A percentile compares a stretch with the other conserved stretches of the same genome.
Evolutionary conservation across 2,888 invertebrate species (phyloP).

Genomic region (Melinaea menophilus): DNA sequence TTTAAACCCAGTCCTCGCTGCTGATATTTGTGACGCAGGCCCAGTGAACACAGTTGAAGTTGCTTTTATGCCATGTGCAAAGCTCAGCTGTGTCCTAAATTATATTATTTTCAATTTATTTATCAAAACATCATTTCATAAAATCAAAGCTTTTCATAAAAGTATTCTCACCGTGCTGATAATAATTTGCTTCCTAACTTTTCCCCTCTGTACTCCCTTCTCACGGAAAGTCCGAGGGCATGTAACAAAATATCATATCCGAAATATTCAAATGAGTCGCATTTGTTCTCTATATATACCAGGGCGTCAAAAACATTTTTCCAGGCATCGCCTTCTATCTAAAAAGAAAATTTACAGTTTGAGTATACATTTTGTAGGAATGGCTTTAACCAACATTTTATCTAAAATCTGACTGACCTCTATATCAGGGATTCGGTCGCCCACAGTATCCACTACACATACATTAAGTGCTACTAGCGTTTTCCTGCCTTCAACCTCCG

Average conservation of each 20-base stretch:
- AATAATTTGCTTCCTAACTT: conserved; percentile 52
- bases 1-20: conserved; percentile 46
- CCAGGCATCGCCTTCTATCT: conserved; percentile 54
- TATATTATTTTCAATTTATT: background rate
- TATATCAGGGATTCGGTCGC: conserved; percentile 39
- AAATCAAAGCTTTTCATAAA: too few relatives aligned
- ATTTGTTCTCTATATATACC: conserved; percentile 37
- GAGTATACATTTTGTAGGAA: too few relatives aligned
- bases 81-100: conserved; percentile 50
- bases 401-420: background rate
- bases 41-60: conserved; percentile 60
- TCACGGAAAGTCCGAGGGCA: conserved; percentile 54
- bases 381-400: too few relatives aligned
- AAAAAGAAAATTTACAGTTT: background rate
- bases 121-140: too few relatives aligned
- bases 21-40: conserved; percentile 53
- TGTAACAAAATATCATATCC: conserved; percentile 45
- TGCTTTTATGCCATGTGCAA: conserved; percentile 45
- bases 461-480: conserved; percentile 49
- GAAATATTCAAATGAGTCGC: conserved; percentile 44
- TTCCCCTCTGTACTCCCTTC: conserved; percentile 50
- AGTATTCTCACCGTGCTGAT: conserved; percentile 48
- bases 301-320: conserved; percentile 48
- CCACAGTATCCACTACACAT: conserved; percentile 42
- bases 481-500: conserved; percentile 39